Base-by-base conservation (phyloP, 1,140 invertebrate genomes). In the Drosophila mayri region DNA sequence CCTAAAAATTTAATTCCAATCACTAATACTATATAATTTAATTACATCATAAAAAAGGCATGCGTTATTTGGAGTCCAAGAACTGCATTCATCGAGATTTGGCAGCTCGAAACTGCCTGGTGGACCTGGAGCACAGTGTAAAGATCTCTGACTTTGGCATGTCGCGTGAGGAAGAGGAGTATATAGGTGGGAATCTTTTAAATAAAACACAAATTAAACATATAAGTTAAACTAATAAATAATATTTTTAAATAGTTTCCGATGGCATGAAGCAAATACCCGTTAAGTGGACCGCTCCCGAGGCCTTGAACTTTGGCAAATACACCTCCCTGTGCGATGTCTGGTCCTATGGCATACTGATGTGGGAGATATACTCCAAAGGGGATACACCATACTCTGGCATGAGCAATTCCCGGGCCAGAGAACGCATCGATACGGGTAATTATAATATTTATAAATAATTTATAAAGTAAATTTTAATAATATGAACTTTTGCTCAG, bases 111-210 rank as follows among this genome's bases (percentile, higher is more conserved):
- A 99, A 99, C 93, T 99, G 98, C 94, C 74, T 93, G 83, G 76
- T 81, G 94, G 95, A 95, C 67, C 94, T 96, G 76, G 96, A 97
- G 59, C 97, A 97, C 81, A 96, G 96, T 75, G 98, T 99, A 1
- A 99, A 99, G 94, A 99, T 99, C 91, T 99, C 98, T 0, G 98
- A 99, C 93, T 99, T 99, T 94, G 98, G 98, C 73, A 99, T 99
- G 98, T 99, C 98, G 0, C 94, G 98, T 40, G 98, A 99, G 93
- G 98, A 99, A 93, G 97, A 99, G 93, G 98, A 99, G 92, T 99
- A 99, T 84, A 98, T 97, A 71, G 92, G 92, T 92, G 68, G 32
- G 25, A 47, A 14, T 9, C 5, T 10, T 7, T 7, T n/a, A 0
- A 28, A 3, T 5, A 28, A 0, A 55, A 16, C 20, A 8, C 0